These are phyloP conservation scores for Sisor rabdophorus DNA, from an alignment of 2,113 vertebrate species.

Conservation along the genomic window DNA sequence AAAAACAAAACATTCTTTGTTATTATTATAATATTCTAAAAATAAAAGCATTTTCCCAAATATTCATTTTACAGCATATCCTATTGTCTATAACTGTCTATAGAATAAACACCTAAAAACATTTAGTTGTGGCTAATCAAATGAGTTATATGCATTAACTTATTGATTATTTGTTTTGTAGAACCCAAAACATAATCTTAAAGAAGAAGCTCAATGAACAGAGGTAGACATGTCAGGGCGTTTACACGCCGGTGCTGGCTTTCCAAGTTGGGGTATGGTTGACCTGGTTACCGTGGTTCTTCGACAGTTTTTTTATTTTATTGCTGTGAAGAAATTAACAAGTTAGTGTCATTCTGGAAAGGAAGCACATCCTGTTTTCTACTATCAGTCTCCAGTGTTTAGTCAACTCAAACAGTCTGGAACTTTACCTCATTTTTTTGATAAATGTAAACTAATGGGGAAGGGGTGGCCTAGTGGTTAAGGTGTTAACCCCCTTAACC, in stretches of 20 bases:
- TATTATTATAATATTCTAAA: background rate
- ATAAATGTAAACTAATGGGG: background rate
- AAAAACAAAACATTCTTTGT: background rate
- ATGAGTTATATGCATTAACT: background rate
- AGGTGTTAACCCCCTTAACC: too few relatives aligned
- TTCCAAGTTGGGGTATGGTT: background rate
- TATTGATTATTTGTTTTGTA: background rate
- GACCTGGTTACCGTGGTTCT: background rate
- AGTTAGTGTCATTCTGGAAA: background rate
- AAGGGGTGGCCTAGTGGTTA: too few relatives aligned
- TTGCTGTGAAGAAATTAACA: conserved; percentile 41
- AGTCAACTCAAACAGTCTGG: background rate
- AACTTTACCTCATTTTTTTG: background rate
- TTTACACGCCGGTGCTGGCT: conserved; percentile 1
- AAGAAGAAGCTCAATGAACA: background rate
- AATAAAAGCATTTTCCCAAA: background rate
- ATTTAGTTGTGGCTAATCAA: too few relatives aligned
- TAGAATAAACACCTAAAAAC: background rate
- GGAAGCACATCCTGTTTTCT: conserved; percentile 33
- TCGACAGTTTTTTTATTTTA: conserved; percentile 57
- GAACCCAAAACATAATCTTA: too few relatives aligned
- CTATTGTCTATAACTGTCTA: too few relatives aligned
- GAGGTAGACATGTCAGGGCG: background rate
- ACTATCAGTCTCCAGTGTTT: background rate
- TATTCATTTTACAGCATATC: background rate